Evolutionary conservation across 1,140 invertebrate genomes (phyloP), one percentile per base, ranked within the genome.

Genomic region (Drosophila equinoxialis): DNA sequence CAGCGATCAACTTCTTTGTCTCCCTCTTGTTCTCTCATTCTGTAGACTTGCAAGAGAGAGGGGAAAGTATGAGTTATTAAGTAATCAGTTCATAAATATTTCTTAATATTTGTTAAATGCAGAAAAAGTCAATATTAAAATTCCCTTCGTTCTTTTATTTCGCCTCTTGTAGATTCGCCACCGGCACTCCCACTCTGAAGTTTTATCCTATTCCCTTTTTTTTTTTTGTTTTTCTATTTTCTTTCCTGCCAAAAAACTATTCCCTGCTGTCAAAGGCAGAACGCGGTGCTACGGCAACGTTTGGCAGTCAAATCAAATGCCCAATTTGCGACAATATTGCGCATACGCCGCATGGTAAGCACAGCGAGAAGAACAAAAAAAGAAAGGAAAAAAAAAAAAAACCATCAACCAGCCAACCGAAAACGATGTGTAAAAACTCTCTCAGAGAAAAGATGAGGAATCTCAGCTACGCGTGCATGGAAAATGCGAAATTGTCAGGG

Each of bases 271-370:
- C 81, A 84, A 81, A 81, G 81, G 81, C 81, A 80, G 59, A 72
- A 59, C 70, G 68, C 45, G 45, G 23, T 17, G 45, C 17, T 14
- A 55, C 64, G 73, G 39, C 76, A 61, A 68, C 73, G 71, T 75
- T 75, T 75, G 69, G 62, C 82, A 78, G 83, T 75, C 83, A 86
- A 87, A 87, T 87, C 79, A 87, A 87, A 87, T 87, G 83, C 84
- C 77, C 85, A 84, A 89, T 89, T 89, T 89, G 80, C 71, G 30
- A 67, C 76, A 72, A 83, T 83, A 87, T 87, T 87, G 84, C 79
- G 74, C 65, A 87, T 87, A 83, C 80, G 83, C 58, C 66, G 51
- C 68, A 67, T 71, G 54, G 57, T 55, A 65, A 23, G 14, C 39
- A 51, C 45, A 23, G 45, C 20, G 14, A 51, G 45, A 23, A 23